These are phyloP conservation scores for Muricea muricata DNA, from an alignment of 92 coral and sea anemone species.

Conservation along the genomic window DNA sequence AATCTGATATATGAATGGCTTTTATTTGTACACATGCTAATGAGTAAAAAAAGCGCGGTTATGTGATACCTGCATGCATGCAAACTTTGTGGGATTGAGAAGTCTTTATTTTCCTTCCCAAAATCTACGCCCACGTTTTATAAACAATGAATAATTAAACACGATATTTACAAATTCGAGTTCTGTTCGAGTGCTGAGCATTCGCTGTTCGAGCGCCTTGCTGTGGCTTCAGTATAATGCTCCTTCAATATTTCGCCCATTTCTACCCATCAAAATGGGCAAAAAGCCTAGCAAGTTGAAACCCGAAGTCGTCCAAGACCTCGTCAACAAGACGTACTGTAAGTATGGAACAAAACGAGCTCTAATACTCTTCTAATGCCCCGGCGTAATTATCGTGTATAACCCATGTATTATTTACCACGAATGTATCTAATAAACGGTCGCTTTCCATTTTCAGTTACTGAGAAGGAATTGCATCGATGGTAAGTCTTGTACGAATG, in stretches of 20 bases:
- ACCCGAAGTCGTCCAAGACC: conserved; percentile 88
- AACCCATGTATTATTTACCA: neutral
- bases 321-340: conserved; percentile 94
- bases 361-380: neutral
- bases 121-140: neutral
- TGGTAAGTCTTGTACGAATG: conserved; percentile 71
- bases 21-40: too few species aligned
- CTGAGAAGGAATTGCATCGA: conserved; percentile 94
- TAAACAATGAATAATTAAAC: conserved; percentile 1
- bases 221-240: conserved; percentile 10
- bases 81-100: too few species aligned
- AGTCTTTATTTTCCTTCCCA: neutral
- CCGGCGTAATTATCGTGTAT: neutral
- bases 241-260: neutral
- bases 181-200: neutral
- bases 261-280: conserved; percentile 74
- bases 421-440: neutral
- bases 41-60: too few species aligned
- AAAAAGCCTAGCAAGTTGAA: conserved; percentile 87
- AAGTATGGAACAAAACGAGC: conserved; percentile 36
- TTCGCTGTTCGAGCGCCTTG: neutral
- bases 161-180: conserved; percentile 7
- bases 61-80: neutral
- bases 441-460: conserved; percentile 67
- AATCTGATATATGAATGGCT: too few species aligned